Evolutionary conservation across 2,888 invertebrate genomes (phyloP).

Genomic region (Portevinia maculata): DNA sequence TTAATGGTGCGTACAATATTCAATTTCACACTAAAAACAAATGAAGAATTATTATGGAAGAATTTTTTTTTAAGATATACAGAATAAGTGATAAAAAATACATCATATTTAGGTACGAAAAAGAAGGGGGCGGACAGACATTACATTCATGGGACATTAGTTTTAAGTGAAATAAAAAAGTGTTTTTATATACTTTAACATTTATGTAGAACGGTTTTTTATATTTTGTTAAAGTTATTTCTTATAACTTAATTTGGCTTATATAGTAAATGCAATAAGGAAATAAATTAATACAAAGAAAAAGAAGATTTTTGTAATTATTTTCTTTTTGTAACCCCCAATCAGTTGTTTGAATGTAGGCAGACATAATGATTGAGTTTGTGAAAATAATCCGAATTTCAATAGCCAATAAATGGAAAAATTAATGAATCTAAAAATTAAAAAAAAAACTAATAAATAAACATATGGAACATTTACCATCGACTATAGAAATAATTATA

Average conservation of each 20-base stretch:
- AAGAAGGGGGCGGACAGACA: conserved; percentile 63
- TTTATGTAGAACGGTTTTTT: too few species aligned
- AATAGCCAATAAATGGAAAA: conserved; percentile 57
- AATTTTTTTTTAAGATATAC: conserved; percentile 36
- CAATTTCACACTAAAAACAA: conserved; percentile 59
- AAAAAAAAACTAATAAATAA: conserved; percentile 41
- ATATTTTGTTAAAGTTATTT: too few species aligned
- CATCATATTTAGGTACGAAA: conserved; percentile 62
- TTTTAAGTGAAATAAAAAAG: conserved; percentile 50
- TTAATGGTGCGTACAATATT: conserved; percentile 67
- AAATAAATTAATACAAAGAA: conserved; percentile 16
- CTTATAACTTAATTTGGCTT: too few species aligned
- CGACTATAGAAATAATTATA: conserved; percentile 65
- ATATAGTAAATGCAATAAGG: neutral
- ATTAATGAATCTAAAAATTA: conserved; percentile 58
- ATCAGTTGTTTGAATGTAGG: conserved; percentile 14
- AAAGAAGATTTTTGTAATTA: neutral
- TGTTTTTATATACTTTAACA: conserved; percentile 13
- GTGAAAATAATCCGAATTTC: conserved; percentile 27
- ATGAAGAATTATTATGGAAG: conserved; percentile 16
- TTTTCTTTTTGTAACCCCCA: neutral
- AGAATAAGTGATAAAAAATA: conserved; percentile 48
- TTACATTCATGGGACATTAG: conserved; percentile 66
- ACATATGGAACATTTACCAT: conserved; percentile 60
- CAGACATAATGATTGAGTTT: conserved; percentile 46